A percentile compares a stretch with the other conserved stretches of the same genome.
Evolutionary conservation across 2,113 vertebrate species (phyloP).

Genomic region (Promerops cafer): DNA sequence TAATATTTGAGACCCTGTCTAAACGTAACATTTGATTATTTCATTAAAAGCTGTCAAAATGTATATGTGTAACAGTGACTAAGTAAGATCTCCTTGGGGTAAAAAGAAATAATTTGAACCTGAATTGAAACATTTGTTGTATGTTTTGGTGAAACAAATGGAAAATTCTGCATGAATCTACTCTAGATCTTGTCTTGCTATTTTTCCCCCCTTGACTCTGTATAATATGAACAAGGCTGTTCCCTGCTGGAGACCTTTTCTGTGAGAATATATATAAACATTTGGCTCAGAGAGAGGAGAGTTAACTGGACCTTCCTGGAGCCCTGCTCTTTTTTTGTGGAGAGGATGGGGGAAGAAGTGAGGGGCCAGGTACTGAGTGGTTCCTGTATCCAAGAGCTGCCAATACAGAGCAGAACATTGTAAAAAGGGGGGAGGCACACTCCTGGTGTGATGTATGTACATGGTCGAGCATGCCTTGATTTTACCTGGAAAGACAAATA

Average conservation of each 20-base stretch:
- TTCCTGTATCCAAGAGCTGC: neutral
- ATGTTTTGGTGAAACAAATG: neutral
- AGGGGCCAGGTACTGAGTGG: neutral
- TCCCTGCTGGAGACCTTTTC: neutral
- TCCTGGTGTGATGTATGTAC: neutral
- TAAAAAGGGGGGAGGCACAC: neutral
- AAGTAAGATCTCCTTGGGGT: neutral
- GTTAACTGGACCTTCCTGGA: neutral
- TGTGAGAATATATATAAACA: neutral
- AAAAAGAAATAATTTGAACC: neutral
- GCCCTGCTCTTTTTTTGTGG: neutral
- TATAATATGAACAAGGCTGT: neutral
- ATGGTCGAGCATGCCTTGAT: neutral
- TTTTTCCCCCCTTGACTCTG: neutral
- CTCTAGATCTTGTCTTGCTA: neutral
- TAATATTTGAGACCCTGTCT: neutral
- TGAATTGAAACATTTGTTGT: neutral
- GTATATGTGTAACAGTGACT: neutral
- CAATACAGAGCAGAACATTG: neutral
- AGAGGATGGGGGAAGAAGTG: neutral
- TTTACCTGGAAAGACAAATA: neutral
- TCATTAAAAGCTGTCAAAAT: conserved; percentile 7
- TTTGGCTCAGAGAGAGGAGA: neutral
- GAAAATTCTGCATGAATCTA: neutral
- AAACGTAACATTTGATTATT: conserved; percentile 1